Conservation (phyloP, 2,113 vertebrate species). For the Ochotona princeps region DNA sequence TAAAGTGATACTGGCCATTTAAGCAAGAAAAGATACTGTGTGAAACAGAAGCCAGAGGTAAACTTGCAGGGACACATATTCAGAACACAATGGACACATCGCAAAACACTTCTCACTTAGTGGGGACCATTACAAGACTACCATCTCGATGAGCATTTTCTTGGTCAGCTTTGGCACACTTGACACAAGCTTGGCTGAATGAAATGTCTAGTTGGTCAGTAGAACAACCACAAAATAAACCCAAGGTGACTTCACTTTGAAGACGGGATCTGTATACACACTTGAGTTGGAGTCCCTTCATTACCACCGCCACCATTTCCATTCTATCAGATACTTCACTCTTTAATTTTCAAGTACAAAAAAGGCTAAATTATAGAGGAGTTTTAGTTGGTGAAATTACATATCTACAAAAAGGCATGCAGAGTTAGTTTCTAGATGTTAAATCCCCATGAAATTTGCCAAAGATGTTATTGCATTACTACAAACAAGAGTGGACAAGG, state of each 20-base stretch:
- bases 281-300: not conserved
- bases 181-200: slow-evolving; percentile 1
- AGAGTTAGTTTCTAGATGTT: slow-evolving; percentile 32
- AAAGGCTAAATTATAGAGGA: not conserved
- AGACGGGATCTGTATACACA: not conserved
- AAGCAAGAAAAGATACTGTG: not conserved
- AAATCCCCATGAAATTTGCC: not conserved
- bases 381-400: not conserved
- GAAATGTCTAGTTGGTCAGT: not conserved
- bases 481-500: not conserved
- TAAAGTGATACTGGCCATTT: not conserved
- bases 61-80: not conserved
- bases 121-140: not conserved
- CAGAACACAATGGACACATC: slow-evolving; percentile 1
- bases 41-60: not conserved
- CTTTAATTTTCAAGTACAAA: slow-evolving; percentile 9
- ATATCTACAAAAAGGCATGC: not conserved
- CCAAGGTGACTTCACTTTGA: not conserved
- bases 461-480: not conserved
- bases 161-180: not conserved
- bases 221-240: not conserved
- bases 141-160: not conserved
- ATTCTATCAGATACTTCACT: not conserved
- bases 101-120: not conserved
- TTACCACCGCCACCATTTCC: not conserved